Percentiles rank a stretch among this genome's conserved stretches.
These are phyloP conservation scores for Plumapathes pennacea DNA, from an alignment of 92 coral and sea anemone species.

Conservation along the genomic window DNA sequence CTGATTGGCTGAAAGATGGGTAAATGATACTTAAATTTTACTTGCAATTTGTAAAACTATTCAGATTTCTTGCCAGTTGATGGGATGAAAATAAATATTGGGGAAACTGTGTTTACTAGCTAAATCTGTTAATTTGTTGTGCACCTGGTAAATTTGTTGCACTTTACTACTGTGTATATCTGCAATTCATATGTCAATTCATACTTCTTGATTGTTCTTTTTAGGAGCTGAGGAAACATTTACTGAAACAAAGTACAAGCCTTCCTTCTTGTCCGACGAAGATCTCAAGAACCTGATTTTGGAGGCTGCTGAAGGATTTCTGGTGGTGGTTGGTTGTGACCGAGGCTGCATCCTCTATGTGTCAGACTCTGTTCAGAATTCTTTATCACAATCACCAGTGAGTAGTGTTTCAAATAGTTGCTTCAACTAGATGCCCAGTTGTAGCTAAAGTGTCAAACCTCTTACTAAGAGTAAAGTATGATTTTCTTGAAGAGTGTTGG, in stretches of 20 bases:
- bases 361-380: constrained; percentile 76
- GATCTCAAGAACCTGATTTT: constrained; percentile 76
- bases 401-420: too few species aligned
- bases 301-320: constrained; percentile 88
- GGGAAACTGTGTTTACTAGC: too few species aligned
- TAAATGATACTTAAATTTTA: too few species aligned
- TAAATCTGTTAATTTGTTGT: too few species aligned
- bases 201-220: neutral
- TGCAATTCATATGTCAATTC: neutral
- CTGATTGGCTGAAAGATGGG: too few species aligned
- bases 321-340: constrained; percentile 91
- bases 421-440: too few species aligned
- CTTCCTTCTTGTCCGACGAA: constrained; percentile 87
- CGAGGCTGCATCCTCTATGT: constrained; percentile 85
- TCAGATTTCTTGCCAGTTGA: too few species aligned
- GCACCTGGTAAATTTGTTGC: neutral
- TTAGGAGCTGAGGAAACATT: constrained; percentile 67
- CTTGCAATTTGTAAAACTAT: too few species aligned
- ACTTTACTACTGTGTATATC: too few species aligned
- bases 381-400: constrained; percentile 70
- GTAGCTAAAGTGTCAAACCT: too few species aligned
- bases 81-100: too few species aligned
- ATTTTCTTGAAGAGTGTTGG: neutral
- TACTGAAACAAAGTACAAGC: constrained; percentile 86
- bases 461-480: too few species aligned